These are phyloP conservation scores for Hoplostethus mediterraneus DNA, from an alignment of 2,797 vertebrate species.

Conservation along the genomic window DNA sequence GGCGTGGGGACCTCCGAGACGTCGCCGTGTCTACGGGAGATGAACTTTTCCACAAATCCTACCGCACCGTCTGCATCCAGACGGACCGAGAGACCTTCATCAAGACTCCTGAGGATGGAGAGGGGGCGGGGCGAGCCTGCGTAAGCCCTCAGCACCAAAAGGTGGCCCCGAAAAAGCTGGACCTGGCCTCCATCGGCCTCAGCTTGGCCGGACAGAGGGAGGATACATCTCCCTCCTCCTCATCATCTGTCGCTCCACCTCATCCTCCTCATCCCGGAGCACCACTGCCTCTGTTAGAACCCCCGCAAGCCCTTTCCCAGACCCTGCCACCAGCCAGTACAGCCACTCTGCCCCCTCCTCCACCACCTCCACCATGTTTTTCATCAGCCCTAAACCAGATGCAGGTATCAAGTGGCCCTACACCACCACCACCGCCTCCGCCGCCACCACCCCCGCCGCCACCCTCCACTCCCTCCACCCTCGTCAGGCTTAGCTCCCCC, in stretches of 20 bases:
- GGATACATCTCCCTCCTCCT: constrained; percentile 43
- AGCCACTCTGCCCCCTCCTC: constrained; percentile 43
- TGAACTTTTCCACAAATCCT: constrained; percentile 81
- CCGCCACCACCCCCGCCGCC: constrained; percentile 64
- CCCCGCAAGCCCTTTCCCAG: constrained; percentile 52
- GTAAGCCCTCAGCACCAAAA: constrained; percentile 76
- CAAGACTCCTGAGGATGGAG: constrained; percentile 83
- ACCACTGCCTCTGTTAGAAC: constrained; percentile 37
- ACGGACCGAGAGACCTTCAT: constrained; percentile 93
- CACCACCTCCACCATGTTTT: constrained; percentile 59
- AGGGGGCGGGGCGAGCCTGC: constrained; percentile 50
- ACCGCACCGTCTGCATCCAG: constrained; percentile 91
- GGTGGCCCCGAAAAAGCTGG: constrained; percentile 86
- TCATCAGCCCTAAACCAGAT: constrained; percentile 17
- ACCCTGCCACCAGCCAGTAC: constrained; percentile 39
- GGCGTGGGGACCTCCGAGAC: constrained; percentile 82
- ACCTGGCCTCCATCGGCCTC: constrained; percentile 85
- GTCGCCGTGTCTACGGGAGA: constrained; percentile 89
- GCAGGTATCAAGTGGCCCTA: constrained; percentile 23
- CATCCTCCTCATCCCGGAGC: constrained; percentile 55
- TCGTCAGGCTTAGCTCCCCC: constrained; percentile 62
- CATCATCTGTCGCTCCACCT: constrained; percentile 37
- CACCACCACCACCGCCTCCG: constrained; percentile 44
- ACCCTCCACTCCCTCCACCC: constrained; percentile 62
- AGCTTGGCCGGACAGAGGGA: constrained; percentile 69